These are phyloP conservation scores for Ctenochaetus hawaiiensis DNA, from an alignment of 2,797 vertebrate species.

Conservation along the genomic window DNA sequence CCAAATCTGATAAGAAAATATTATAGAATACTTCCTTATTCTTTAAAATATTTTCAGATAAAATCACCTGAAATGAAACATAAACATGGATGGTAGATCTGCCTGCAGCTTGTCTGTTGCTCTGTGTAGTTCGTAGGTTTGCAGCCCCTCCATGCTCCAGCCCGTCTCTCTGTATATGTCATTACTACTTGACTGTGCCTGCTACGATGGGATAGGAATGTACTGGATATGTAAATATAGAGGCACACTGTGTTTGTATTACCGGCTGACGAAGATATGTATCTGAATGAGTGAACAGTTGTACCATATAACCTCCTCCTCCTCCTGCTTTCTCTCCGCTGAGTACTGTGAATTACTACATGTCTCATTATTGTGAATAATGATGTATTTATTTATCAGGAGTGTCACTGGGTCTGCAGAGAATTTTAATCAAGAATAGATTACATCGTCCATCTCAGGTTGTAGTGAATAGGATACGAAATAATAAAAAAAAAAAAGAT, in stretches of 20 bases:
- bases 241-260: conserved; percentile 78
- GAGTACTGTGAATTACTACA: conserved; percentile 82
- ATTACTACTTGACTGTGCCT: conserved; percentile 76
- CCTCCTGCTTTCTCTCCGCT: conserved; percentile 53
- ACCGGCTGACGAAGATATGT: conserved; percentile 73
- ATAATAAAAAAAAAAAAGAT: conserved; percentile 25
- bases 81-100: too few species aligned
- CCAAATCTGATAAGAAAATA: too few species aligned
- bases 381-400: conserved; percentile 79
- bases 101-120: too few species aligned
- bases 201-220: conserved; percentile 75
- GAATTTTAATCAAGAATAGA: conserved; percentile 65
- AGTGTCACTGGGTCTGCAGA: conserved; percentile 65
- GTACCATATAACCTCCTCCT: conserved; percentile 48
- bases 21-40: too few species aligned
- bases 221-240: conserved; percentile 81
- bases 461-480: conserved; percentile 59
- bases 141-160: conserved; percentile 39
- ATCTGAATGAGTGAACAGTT: conserved; percentile 70
- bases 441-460: conserved; percentile 79
- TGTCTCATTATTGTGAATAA: conserved; percentile 79
- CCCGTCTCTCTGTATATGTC: conserved; percentile 67
- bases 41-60: too few species aligned
- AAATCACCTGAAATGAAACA: too few species aligned
- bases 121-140: conserved; percentile 2